Conservation (phyloP, 2,797 vertebrate genomes). For the Cercopithecus hamlyni region DNA sequence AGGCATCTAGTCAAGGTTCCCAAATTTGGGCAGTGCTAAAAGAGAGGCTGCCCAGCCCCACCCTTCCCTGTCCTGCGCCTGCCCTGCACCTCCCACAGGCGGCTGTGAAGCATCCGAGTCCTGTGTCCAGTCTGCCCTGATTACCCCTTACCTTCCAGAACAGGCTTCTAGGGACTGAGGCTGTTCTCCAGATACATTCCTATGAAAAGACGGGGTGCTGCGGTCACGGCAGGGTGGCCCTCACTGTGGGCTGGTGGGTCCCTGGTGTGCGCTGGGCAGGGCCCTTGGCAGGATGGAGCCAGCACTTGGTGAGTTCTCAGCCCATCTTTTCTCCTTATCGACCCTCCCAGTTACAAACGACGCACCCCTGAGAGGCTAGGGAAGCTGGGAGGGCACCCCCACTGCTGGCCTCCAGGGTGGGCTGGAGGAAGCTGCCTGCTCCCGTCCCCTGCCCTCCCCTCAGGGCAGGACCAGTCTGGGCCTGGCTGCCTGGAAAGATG, state of each 20-base stretch:
- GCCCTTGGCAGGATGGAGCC: neutral
- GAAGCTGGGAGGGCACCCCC: neutral
- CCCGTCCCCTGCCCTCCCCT: neutral
- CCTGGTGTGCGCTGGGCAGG: neutral
- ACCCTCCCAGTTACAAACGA: neutral
- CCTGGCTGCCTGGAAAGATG: neutral
- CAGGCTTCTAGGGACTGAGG: neutral
- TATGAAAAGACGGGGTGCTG: accelerated
- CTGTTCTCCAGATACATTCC: neutral
- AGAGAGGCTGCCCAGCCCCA: neutral
- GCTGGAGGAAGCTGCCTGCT: neutral
- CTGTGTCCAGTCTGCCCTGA: neutral
- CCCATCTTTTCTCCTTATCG: neutral
- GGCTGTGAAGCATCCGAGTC: neutral
- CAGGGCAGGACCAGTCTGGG: neutral
- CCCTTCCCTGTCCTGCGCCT: neutral
- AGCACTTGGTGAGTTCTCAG: neutral
- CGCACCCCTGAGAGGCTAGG: neutral
- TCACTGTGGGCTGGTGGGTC: too few species aligned
- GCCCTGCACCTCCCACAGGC: neutral
- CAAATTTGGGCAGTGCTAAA: neutral
- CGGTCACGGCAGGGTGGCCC: accelerated
- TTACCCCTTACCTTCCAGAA: neutral
- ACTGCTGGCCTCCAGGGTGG: neutral
- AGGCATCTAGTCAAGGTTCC: accelerated